Conservation (phyloP, 2,797 vertebrate species). For the Gallirallus australis region DNA sequence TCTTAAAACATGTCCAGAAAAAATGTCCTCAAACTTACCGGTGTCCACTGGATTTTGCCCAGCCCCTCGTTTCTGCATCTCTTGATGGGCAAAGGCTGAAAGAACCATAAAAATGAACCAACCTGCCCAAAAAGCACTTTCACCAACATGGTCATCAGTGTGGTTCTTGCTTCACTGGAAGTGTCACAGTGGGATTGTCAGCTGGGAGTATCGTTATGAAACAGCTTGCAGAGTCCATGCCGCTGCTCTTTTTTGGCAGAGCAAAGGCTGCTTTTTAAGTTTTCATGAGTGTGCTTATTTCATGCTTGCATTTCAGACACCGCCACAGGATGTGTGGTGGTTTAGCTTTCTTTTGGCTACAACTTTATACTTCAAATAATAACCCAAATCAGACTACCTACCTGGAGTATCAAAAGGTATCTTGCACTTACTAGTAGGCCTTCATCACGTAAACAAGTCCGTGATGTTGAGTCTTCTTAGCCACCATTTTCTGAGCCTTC, state of each 20-base stretch:
- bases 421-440: background rate
- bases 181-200: background rate
- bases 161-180: background rate
- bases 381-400: background rate
- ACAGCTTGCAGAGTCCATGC: background rate
- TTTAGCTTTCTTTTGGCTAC: slow-evolving; percentile 39
- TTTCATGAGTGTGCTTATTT: background rate
- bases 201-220: background rate
- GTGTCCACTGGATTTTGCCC: background rate
- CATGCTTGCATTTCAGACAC: background rate
- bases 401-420: background rate
- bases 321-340: background rate
- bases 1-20: background rate
- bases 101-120: background rate
- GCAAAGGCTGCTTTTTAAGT: slow-evolving; percentile 5
- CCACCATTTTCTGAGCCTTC: background rate
- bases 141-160: background rate
- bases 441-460: background rate
- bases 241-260: background rate
- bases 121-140: background rate
- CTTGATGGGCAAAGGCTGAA: background rate
- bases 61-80: background rate
- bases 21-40: background rate
- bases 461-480: background rate
- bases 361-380: background rate